Conservation (phyloP, 1,140 invertebrate species). For the Anastrepha ludens region DNA sequence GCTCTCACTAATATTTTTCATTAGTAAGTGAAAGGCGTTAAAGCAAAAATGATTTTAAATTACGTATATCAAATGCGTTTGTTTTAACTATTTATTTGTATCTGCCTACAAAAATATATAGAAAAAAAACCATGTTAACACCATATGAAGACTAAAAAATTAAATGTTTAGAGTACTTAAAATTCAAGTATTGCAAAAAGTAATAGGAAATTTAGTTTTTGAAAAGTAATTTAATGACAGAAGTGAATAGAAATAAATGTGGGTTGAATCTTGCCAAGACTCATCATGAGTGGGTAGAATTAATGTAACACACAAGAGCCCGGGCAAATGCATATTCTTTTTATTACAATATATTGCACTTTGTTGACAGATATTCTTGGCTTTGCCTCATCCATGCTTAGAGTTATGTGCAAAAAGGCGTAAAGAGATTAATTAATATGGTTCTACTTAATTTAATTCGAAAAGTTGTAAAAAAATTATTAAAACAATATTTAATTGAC, state of each 20-base stretch:
- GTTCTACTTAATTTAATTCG: conserved; percentile 40
- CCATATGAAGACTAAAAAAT: conserved; percentile 16
- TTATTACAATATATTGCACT: not conserved
- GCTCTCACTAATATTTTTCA: not conserved
- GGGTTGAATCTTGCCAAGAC: conserved; percentile 18
- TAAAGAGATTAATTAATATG: conserved; percentile 49
- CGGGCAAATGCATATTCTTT: not conserved
- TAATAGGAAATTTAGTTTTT: not conserved
- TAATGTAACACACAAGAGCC: not conserved
- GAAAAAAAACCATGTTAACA: not conserved
- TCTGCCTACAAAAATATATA: not conserved
- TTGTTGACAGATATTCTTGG: conserved; percentile 6
- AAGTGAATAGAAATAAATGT: not conserved
- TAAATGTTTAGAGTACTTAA: conserved; percentile 35
- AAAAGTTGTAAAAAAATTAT: conserved; percentile 32
- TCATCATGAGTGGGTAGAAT: not conserved
- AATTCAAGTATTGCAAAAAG: not conserved
- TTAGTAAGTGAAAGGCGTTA: not conserved
- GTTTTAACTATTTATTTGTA: not conserved
- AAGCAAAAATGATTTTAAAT: not conserved
- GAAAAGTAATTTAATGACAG: not conserved
- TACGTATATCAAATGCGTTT: not conserved
- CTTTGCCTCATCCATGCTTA: conserved; percentile 12
- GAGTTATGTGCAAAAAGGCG: conserved; percentile 28
- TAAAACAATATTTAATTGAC: conserved; percentile 23